Evolutionary conservation across 1,140 invertebrate genomes (phyloP), one percentile per base, ranked within the genome.

Genomic region (Archivesica marissinica): DNA sequence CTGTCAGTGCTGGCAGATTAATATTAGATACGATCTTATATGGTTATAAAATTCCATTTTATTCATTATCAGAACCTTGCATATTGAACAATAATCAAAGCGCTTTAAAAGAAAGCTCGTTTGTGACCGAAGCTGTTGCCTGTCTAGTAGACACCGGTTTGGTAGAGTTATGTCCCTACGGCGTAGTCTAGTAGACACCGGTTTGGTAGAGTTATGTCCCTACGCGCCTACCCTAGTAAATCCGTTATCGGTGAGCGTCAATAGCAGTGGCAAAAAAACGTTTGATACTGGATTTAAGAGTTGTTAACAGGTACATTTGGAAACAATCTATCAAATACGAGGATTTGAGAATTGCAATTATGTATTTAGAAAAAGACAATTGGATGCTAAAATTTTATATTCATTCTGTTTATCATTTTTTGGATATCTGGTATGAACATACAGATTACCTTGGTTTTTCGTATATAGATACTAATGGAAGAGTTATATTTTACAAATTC

Each of bases 31-130:
- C 33, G 23, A 68, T 70, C 17, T 6, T 9, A 50, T 25, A 28
- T 52, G 83, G 75, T 17, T 85, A 78, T 75, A 79, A 78, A 59
- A 85, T 85, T 33, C 68, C 79, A 6, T 72, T 74, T 41, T 47
- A 13, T 54, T 72, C 64, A 59, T 20, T 56, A 33, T 66, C 64
- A n/a, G 6, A 20, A 15, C 2, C 30, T 11, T 50, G 13, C 17
- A 30, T 64, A n/a, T 50, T 80, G n/a, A 41, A 39, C 25, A 80
- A 80, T 52, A 82, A 82, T 33, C 17, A 3, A 20, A 72, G 50
- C 7, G 66, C 52, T 56, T 59, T 54, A 33, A 1, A 72, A 47
- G 59, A 79, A 41, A 4, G 15, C 23, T 23, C n/a, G 23, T 61
- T 79, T 47, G 79, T 82, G 33, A 15, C 20, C 0, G 47, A 82